Conservation (phyloP, 53 echinoderm and acorn worm species). For the Zoroaster sp. region DNA sequence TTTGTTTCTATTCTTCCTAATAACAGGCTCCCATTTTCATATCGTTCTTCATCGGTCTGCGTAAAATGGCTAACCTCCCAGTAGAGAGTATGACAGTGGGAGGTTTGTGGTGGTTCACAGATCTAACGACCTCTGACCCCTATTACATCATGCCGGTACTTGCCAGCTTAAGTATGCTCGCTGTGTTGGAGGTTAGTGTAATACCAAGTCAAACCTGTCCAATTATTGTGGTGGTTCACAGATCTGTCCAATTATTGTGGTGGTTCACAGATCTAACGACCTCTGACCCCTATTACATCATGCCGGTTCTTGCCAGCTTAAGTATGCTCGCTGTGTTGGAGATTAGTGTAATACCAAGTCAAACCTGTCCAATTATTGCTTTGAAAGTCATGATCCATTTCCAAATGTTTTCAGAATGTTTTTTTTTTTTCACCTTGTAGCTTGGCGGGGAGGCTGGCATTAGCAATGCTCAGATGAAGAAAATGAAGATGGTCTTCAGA, state of each 20-base stretch:
- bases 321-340: constrained; percentile 92
- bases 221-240: constrained; percentile 91
- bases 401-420: no score
- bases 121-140: constrained; percentile 86
- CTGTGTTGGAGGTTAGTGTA: constrained; percentile 77
- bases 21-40: constrained; percentile 94
- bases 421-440: constrained; percentile 53
- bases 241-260: constrained; percentile 86
- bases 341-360: no score
- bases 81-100: constrained; percentile 93
- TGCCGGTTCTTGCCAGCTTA: constrained; percentile 90
- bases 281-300: constrained; percentile 82
- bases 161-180: constrained; percentile 95
- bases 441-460: constrained; percentile 96
- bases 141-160: constrained; percentile 86
- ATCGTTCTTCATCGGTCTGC: constrained; percentile 95
- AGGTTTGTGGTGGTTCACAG: constrained; percentile 92
- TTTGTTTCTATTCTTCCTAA: no score
- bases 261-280: constrained; percentile 95
- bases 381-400: no score
- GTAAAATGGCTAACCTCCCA: constrained; percentile 88
- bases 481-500: constrained; percentile 75
- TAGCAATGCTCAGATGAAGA: constrained; percentile 86
- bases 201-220: no score
- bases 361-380: no score